phyloP scores from a whole-genome alignment of 1,140 invertebrate species.

The Drosophila rhopaloa region DNA sequence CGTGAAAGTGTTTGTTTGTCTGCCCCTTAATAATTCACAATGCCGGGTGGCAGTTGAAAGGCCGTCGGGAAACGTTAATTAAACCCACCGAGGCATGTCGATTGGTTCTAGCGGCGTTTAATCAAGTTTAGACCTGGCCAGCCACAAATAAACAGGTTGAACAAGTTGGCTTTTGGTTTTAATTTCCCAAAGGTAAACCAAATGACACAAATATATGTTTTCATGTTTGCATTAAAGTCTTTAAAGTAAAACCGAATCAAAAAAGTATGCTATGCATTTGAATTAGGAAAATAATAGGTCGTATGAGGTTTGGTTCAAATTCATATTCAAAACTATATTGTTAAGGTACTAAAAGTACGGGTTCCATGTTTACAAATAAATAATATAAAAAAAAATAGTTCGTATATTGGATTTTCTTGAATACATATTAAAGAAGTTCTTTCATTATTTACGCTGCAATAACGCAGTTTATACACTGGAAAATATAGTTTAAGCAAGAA shows the following conservation, averaged over 20 bases:
- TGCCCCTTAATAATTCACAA: conserved; percentile 41
- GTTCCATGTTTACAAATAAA: too few relatives aligned
- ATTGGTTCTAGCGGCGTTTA: conserved; percentile 29
- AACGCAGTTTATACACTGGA: too few relatives aligned
- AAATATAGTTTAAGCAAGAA: background rate
- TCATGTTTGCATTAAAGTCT: background rate
- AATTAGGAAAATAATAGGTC: background rate
- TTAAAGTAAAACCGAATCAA: background rate
- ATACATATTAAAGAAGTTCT: too few relatives aligned
- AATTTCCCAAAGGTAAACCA: conserved; percentile 19
- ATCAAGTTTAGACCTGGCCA: conserved; percentile 18
- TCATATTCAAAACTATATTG: too few relatives aligned
- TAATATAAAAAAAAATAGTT: too few relatives aligned
- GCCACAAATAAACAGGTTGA: conserved; percentile 2
- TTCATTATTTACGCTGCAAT: background rate
- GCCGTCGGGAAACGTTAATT: conserved; percentile 32
- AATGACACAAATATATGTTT: background rate
- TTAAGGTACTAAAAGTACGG: too few relatives aligned
- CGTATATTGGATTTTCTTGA: too few relatives aligned
- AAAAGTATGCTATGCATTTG: background rate
- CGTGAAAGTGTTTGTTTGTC: conserved; percentile 14
- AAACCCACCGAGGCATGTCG: conserved; percentile 29
- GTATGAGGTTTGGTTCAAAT: too few relatives aligned
- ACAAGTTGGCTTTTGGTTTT: conserved; percentile 3
- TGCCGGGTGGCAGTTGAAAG: conserved; percentile 6